Evolutionary conservation across 1,140 invertebrate species (phyloP).

Genomic region (Adelges cooleyi): DNA sequence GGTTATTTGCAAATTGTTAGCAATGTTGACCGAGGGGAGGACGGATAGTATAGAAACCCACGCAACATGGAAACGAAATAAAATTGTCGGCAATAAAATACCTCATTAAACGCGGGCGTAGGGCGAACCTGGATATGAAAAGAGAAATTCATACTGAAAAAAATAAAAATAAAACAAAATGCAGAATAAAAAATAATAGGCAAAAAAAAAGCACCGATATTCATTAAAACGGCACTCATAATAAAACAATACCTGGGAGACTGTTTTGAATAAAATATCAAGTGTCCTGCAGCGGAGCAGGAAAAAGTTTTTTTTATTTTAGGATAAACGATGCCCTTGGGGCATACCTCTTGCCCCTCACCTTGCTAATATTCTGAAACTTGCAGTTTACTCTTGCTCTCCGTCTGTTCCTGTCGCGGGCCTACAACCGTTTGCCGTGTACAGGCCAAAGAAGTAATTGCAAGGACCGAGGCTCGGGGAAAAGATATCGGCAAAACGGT

Average conservation of each 20-base stretch:
- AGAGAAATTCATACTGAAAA: no score
- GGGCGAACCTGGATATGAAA: no score
- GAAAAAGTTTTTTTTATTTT: constrained; percentile 6
- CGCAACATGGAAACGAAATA: no score
- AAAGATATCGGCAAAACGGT: constrained; percentile 2
- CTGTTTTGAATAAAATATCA: constrained; percentile 28
- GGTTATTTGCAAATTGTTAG: no score
- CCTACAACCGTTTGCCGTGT: no score
- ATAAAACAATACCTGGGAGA: constrained; percentile 26
- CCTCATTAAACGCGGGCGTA: no score
- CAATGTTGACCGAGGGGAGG: no score
- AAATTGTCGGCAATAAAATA: no score
- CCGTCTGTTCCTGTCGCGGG: no score
- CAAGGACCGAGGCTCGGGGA: not conserved
- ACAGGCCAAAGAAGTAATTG: not conserved
- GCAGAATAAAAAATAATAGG: constrained; percentile 16
- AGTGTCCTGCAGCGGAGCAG: constrained; percentile 13
- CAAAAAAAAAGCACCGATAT: constrained; percentile 14
- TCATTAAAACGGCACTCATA: constrained; percentile 23
- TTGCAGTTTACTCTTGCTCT: no score
- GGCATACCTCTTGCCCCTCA: constrained; percentile 1
- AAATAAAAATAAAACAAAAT: not conserved
- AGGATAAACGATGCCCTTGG: constrained; percentile 15
- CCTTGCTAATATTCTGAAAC: no score
- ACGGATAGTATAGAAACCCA: no score